Base-by-base conservation (phyloP, 2,797 vertebrate species). In the Epinephelus malabaricus region DNA sequence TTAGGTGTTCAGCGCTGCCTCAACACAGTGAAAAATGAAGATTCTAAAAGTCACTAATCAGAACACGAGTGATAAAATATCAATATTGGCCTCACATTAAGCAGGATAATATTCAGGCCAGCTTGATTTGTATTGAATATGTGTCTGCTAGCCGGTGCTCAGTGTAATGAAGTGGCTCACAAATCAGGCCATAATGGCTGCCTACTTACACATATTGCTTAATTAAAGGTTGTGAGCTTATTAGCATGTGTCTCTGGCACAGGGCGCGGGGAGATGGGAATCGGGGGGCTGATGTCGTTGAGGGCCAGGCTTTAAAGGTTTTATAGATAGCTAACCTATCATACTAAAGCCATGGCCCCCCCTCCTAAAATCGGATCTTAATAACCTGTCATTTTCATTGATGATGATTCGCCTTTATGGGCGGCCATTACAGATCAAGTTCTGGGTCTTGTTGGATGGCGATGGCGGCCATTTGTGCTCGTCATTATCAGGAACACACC, bases 221-320 rank as follows among this genome's bases (percentile, higher is more conserved):
- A 98, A 99, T 99, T 99, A 99, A 98, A 99, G 98, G 97, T 97
- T 98, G 98, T 98, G 96, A 97, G 97, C 97, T 98, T 99, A 98
- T 99, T 99, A 99, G 98, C 98, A 99, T 98, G 98, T 99, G 97
- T 99, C 97, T 97, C 96, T 95, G 95, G 95, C 94, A 93, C 91
- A 92, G 95, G 96, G 95, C 92, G 91, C 94, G 89, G 91, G 93
- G 84, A 88, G 89, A 91, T 84, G 93, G 95, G 96, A 95, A 96
- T 95, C 94, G 93, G 95, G 93, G 95, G 96, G 96, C 95, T 95
- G 93, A 95, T 96, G 96, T 95, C 96, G 94, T 96, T 95, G 96
- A 95, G 94, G 94, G 94, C 95, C 91, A 92, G 96, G 95, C 94
- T 97, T 97, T 98, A 97, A 98, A 98, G 97, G 95, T 99, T 99